These are phyloP conservation scores for Nowickia ferox DNA, from an alignment of 2,888 invertebrate species.

Conservation along the genomic window DNA sequence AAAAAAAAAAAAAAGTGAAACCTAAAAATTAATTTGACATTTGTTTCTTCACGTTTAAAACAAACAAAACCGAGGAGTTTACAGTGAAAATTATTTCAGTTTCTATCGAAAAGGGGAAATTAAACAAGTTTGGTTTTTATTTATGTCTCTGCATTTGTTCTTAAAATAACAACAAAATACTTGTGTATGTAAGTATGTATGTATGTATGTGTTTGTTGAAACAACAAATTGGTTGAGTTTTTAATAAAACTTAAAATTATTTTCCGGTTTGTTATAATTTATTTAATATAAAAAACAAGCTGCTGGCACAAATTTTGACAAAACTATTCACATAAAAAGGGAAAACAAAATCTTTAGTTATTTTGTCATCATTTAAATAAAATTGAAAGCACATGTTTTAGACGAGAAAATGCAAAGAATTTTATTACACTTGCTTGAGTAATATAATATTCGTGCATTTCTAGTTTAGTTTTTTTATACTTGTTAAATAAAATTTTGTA, in stretches of 20 bases:
- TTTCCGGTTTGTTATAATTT: background rate
- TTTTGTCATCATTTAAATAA: constrained; percentile 18
- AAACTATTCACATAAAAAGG: background rate
- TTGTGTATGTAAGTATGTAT: background rate
- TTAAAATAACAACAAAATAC: constrained; percentile 39
- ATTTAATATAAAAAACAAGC: background rate
- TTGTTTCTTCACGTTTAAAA: constrained; percentile 16
- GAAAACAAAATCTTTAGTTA: constrained; percentile 2
- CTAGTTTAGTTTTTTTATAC: no score
- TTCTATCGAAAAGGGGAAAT: constrained; percentile 2
- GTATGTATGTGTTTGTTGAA: background rate
- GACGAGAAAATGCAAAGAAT: background rate
- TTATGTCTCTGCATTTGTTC: constrained; percentile 8
- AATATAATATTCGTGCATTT: no score
- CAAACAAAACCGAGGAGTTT: background rate
- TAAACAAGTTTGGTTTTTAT: constrained; percentile 26
- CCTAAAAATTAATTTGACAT: constrained; percentile 24
- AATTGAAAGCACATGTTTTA: constrained; percentile 19
- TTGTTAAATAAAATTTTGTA: no score
- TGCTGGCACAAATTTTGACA: constrained; percentile 4
- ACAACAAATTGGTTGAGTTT: constrained; percentile 6
- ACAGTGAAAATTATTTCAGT: constrained; percentile 24
- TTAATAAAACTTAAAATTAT: background rate
- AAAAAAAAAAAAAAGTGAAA: constrained; percentile 6
- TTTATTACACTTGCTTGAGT: background rate